Base-by-base conservation (phyloP, 2,113 vertebrate species). In the Antechinus flavipes region DNA sequence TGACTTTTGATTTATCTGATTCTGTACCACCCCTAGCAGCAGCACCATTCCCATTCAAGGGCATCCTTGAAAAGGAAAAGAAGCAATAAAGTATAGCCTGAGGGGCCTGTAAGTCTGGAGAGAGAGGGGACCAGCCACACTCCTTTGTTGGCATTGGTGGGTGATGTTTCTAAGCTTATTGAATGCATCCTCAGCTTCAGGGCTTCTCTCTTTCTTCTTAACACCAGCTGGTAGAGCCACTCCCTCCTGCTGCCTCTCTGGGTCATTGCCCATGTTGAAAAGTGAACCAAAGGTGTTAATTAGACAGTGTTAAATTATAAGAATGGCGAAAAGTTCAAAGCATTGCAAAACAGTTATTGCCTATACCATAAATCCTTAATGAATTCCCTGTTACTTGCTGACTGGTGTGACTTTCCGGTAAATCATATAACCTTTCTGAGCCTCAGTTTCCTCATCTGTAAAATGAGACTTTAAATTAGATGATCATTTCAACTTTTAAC, bases 171-270 rank as follows among this genome's bases (percentile, higher is more conserved):
- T 96, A 55, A 68, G 46, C 30, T 92, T 61, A 53, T 47, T 2
- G 0, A 25, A 16, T 3, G 47, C 24, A 1, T 42, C 55, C 68
- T 91, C 26, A 55, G 90, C 53, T 95, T 84, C 54, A 89, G 54
- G 49, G 56, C 49, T 89, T 96, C 92, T 94, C 23, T 46, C 84
- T 42, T 58, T 58, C 56, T 58, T 58, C 26, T 84, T 93, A 68
- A 92, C 2, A 14, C 1, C 35, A 24, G 16, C 96, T 96, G 92
- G 76, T 90, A 35, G 50, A 91, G 68, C 14, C 56, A 90, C 58
- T 84, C 53, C 27, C 55, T 91, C 47, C 24, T 93, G 12, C 91
- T 11, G 0, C 25, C 89, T 76, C 6, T 53, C 90, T 50, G 2
- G 0, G 2, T 93, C 90, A 93, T 14, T 68, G 55, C 53, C 52